Conservation (phyloP, 1,140 invertebrate genomes). For the Drosophila truncata region DNA sequence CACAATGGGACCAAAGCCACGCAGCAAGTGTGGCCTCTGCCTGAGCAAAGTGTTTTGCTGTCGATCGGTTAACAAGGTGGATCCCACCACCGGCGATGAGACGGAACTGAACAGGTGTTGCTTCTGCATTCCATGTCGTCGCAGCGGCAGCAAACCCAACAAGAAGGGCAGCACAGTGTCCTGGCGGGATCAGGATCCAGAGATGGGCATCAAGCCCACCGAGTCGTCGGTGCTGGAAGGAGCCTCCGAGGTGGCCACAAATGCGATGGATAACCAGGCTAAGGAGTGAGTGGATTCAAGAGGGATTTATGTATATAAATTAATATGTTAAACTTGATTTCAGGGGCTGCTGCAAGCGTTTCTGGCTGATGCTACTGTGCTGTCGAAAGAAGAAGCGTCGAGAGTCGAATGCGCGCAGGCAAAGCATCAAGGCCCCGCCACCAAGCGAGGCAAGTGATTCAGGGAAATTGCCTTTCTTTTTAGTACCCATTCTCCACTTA, state of each 20-base stretch:
- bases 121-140: slow-evolving; percentile 81
- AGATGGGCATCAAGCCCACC: slow-evolving; percentile 71
- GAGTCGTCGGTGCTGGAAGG: slow-evolving; percentile 80
- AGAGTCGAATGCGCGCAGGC: slow-evolving; percentile 86
- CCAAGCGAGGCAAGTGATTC: slow-evolving; percentile 86
- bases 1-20: slow-evolving; percentile 40
- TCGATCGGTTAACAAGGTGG: slow-evolving; percentile 80
- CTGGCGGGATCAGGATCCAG: slow-evolving; percentile 85
- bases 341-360: slow-evolving; percentile 78
- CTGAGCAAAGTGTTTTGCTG: slow-evolving; percentile 82
- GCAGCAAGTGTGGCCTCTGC: slow-evolving; percentile 75
- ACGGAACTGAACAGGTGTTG: slow-evolving; percentile 77
- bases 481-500: no score
- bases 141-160: slow-evolving; percentile 48
- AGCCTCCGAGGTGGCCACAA: slow-evolving; percentile 47
- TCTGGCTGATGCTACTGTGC: slow-evolving; percentile 74
- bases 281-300: slow-evolving; percentile 53
- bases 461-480: not conserved
- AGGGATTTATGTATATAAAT: not conserved
- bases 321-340: not conserved
- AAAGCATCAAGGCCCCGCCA: slow-evolving; percentile 88
- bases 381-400: slow-evolving; percentile 83
- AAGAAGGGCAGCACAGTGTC: slow-evolving; percentile 58
- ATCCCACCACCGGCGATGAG: slow-evolving; percentile 77
- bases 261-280: slow-evolving; percentile 40